Conservation (phyloP, 2,797 vertebrate species). For the Brachymystax lenok region DNA sequence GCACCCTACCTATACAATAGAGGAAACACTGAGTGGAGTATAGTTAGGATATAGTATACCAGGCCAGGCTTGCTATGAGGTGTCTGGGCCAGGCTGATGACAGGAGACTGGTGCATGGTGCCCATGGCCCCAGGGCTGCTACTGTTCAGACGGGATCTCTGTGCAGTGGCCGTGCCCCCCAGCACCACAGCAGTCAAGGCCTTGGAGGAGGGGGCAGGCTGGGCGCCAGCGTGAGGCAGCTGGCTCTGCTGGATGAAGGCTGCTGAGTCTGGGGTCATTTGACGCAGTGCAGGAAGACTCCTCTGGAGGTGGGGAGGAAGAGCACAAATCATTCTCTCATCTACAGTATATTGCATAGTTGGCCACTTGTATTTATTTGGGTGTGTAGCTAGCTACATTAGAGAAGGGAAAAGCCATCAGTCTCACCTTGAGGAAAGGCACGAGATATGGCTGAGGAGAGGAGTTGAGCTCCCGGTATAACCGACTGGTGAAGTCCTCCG, state of each 20-base stretch:
- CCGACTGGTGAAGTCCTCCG: constrained; percentile 90
- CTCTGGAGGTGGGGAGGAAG: constrained; percentile 68
- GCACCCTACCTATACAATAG: not conserved
- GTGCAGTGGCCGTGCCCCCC: constrained; percentile 67
- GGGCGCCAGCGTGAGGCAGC: constrained; percentile 78
- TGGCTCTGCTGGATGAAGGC: constrained; percentile 94
- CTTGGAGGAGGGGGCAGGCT: constrained; percentile 77
- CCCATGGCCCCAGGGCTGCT: constrained; percentile 70
- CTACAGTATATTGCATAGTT: not conserved
- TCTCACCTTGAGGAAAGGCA: constrained; percentile 94
- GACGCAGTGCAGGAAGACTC: constrained; percentile 90
- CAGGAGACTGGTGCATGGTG: constrained; percentile 81
- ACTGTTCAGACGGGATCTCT: constrained; percentile 74
- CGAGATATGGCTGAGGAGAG: constrained; percentile 93
- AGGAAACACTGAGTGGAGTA: not conserved
- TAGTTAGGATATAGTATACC: constrained; percentile 64
- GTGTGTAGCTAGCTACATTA: not conserved
- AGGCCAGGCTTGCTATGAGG: constrained; percentile 82
- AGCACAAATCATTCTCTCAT: not conserved
- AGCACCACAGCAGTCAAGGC: constrained; percentile 84
- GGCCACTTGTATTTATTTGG: not conserved
- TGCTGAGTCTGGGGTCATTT: constrained; percentile 88
- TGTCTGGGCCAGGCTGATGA: constrained; percentile 87
- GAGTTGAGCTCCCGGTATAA: constrained; percentile 91
- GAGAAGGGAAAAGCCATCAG: not conserved